Conservation (phyloP, 2,113 vertebrate genomes). For the Syrrhaptes paradoxus region DNA sequence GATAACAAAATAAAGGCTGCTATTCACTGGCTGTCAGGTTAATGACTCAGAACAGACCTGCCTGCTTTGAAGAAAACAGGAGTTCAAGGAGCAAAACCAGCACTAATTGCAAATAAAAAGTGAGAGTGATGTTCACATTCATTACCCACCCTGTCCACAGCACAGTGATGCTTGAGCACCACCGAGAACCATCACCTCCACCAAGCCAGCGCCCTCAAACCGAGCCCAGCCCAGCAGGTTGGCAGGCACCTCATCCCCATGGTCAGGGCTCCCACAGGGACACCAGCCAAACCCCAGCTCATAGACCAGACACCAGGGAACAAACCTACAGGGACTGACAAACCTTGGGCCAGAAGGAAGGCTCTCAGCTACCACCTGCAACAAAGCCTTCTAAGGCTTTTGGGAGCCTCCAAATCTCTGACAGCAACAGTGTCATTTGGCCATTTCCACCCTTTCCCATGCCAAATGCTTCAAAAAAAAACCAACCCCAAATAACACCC, state of each 20-base stretch:
- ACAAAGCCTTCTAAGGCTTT: neutral
- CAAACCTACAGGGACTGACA: neutral
- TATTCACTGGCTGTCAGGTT: neutral
- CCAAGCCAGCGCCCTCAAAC: neutral
- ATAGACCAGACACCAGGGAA: rapidly evolving
- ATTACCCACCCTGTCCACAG: neutral
- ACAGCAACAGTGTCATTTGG: neutral
- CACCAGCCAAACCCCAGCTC: rapidly evolving
- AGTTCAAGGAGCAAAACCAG: neutral
- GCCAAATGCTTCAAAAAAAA: neutral
- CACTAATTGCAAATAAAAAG: neutral
- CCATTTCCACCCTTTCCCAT: neutral
- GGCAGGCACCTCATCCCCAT: neutral
- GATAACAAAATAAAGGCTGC: neutral
- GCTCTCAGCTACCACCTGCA: neutral
- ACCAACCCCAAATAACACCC: no score
- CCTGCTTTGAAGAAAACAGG: rapidly evolving
- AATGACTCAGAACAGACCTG: neutral
- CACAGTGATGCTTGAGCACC: neutral
- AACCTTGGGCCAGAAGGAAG: neutral
- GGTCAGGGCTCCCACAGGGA: rapidly evolving
- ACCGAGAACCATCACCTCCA: neutral
- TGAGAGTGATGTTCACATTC: neutral
- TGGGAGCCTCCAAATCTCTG: neutral
- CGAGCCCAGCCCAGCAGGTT: neutral